phyloP scores from a whole-genome alignment of 1,140 invertebrate species.

The Drosophila truncata region DNA sequence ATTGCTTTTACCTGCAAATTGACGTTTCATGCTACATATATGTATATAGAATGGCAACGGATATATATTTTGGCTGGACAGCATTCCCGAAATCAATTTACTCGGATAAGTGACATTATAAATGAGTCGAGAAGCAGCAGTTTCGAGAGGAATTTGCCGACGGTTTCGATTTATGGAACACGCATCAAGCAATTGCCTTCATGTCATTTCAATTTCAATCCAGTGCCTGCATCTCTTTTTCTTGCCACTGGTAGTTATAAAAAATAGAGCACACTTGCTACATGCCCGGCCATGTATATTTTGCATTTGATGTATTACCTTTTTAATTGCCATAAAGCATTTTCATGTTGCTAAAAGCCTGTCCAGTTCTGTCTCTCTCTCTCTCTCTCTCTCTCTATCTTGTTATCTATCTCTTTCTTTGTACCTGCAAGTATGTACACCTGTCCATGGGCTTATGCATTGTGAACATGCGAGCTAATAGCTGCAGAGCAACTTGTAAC shows the following conservation, averaged over 20 bases:
- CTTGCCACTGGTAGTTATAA: constrained; percentile 18
- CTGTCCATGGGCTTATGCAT: constrained; percentile 65
- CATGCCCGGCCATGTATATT: constrained; percentile 37
- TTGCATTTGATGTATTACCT: constrained; percentile 75
- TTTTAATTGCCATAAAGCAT: constrained; percentile 82
- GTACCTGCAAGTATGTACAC: constrained; percentile 27
- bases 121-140: background rate
- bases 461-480: constrained; percentile 73
- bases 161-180: constrained; percentile 36
- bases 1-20: constrained; percentile 81
- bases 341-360: constrained; percentile 76
- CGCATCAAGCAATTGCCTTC: constrained; percentile 12
- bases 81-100: constrained; percentile 30
- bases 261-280: constrained; percentile 20
- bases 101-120: constrained; percentile 12
- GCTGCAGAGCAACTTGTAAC: constrained; percentile 44
- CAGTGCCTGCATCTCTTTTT: constrained; percentile 21
- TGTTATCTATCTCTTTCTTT: constrained; percentile 4
- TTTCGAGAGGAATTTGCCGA: constrained; percentile 23
- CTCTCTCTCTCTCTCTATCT: constrained; percentile 2
- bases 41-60: constrained; percentile 41
- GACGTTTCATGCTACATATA: constrained; percentile 59
- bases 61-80: constrained; percentile 32
- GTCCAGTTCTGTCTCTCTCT: constrained; percentile 19
- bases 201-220: constrained; percentile 53